These are phyloP conservation scores for Microctenopoma stevenorrisi DNA, from an alignment of 2,797 vertebrate genomes.

Conservation along the genomic window DNA sequence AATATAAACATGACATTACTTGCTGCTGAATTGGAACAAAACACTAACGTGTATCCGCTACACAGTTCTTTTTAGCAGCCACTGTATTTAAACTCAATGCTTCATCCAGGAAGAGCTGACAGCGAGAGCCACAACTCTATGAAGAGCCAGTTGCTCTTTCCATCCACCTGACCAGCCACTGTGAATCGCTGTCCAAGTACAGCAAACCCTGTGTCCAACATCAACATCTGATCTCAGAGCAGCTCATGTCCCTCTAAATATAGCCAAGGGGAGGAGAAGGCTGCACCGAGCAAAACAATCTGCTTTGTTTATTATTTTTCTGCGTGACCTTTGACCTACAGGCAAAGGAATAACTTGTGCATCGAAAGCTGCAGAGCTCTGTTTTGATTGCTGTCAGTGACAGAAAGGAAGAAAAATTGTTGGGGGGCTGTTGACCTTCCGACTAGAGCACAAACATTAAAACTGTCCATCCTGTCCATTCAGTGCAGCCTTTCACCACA, in stretches of 20 bases:
- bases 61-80: not conserved
- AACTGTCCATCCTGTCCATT: not conserved
- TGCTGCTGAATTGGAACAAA: not conserved
- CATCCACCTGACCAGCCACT: constrained; percentile 50
- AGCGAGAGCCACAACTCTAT: constrained; percentile 21
- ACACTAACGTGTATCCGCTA: not conserved
- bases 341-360: constrained; percentile 42
- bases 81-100: not conserved
- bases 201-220: constrained; percentile 55
- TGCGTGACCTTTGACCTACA: constrained; percentile 66
- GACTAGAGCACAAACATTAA: not conserved
- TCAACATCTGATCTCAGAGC: constrained; percentile 76
- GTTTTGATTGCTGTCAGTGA: constrained; percentile 12
- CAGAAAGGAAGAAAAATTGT: constrained; percentile 4
- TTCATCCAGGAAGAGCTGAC: not conserved
- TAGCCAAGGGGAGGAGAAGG: constrained; percentile 70
- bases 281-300: constrained; percentile 59
- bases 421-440: no score
- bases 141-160: constrained; percentile 44
- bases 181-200: constrained; percentile 55
- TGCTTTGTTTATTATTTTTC: constrained; percentile 74
- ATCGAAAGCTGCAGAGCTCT: constrained; percentile 32
- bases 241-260: constrained; percentile 76
- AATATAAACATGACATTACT: not conserved
- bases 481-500: no score